Conservation (phyloP, 2,888 invertebrate genomes). For the Oasisia sp. region DNA sequence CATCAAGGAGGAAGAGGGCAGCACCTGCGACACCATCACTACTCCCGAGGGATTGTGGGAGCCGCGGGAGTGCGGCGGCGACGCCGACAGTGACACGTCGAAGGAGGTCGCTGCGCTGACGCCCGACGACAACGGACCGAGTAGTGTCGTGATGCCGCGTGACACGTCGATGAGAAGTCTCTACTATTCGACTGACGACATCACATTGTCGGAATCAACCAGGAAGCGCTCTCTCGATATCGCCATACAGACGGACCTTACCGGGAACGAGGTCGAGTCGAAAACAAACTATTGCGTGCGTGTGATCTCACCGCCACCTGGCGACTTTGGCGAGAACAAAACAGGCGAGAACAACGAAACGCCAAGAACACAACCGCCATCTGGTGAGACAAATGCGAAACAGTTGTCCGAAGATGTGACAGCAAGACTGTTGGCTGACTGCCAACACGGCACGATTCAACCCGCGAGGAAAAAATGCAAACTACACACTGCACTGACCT, state of each 20-base stretch:
- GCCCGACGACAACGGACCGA: background rate
- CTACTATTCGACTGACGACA: background rate
- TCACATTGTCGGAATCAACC: background rate
- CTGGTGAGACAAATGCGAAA: background rate
- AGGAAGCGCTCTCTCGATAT: slow-evolving; percentile 23
- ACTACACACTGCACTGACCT: background rate
- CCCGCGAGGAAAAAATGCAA: background rate
- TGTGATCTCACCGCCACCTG: background rate
- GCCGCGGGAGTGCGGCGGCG: background rate
- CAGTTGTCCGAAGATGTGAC: background rate
- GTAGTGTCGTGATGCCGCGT: background rate
- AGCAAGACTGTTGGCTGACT: background rate
- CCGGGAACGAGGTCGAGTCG: slow-evolving; percentile 29
- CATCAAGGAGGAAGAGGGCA: background rate
- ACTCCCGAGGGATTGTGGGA: slow-evolving; percentile 4
- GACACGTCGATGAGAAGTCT: background rate
- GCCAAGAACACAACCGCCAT: background rate
- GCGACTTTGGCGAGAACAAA: background rate
- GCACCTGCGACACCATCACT: background rate
- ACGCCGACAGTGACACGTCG: background rate
- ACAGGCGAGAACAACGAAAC: background rate
- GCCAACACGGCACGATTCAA: background rate
- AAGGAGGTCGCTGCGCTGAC: background rate
- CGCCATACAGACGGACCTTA: slow-evolving; percentile 32
- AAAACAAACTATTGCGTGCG: slow-evolving; percentile 19